Conservation (phyloP, 2,888 invertebrate species). For the Ryuthela nishihirai region DNA sequence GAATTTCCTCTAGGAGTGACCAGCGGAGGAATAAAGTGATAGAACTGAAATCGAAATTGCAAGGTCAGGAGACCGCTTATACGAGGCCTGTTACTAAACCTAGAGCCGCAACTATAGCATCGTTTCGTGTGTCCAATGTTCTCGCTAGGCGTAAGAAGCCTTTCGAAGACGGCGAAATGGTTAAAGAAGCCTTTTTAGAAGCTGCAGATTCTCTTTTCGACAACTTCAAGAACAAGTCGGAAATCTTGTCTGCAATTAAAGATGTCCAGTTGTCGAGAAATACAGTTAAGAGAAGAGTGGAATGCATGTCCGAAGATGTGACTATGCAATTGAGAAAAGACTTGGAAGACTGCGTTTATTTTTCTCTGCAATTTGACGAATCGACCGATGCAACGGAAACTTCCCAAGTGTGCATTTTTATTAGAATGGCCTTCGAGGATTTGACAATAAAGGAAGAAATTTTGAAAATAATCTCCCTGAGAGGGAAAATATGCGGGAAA, state of each 20-base stretch:
- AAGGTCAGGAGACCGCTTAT: not conserved
- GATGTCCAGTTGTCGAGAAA: not conserved
- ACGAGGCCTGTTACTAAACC: not conserved
- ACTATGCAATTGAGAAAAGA: not conserved
- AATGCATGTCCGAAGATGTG: not conserved
- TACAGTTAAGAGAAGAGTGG: not conserved
- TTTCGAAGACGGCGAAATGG: conserved; percentile 5
- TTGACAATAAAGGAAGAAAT: conserved; percentile 4
- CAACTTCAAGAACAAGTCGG: conserved; percentile 2
- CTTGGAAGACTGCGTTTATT: not conserved
- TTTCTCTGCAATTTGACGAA: conserved; percentile 4
- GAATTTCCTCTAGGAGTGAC: not conserved
- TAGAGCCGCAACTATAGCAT: conserved; percentile 4
- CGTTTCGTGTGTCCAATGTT: not conserved
- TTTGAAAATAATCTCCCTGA: no score
- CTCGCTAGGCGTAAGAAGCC: conserved; percentile 9
- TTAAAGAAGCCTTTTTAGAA: conserved; percentile 3
- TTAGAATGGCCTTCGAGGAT: conserved; percentile 5
- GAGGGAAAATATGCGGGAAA: no score
- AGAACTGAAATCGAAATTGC: not conserved
- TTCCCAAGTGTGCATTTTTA: not conserved
- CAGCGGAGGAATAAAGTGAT: not conserved
- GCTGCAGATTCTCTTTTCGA: conserved; percentile 3
- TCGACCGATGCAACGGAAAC: not conserved
- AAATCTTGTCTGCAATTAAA: conserved; percentile 8